Base-by-base conservation (phyloP, 2,113 vertebrate species). In the Myiagra hebetior region DNA sequence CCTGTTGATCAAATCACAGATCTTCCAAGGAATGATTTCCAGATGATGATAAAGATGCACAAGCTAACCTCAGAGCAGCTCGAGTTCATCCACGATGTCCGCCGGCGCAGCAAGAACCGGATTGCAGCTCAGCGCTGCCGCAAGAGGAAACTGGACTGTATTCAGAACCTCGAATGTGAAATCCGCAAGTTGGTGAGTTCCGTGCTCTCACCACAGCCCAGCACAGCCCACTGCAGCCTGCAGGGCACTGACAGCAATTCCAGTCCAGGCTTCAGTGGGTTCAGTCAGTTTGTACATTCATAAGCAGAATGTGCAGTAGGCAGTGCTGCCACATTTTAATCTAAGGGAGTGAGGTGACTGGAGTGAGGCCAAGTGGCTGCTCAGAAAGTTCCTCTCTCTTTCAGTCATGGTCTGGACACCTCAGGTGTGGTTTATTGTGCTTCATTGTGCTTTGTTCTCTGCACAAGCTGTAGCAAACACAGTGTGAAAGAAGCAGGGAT, bases 11-110 rank as follows among this genome's bases (percentile, higher is more conserved):
- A 99, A 98, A 99, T 99, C 99, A 99, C 99, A 95, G 99, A 99
- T 98, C 99, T 99, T 98, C 99, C 99, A 98, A 98, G 99, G 97
- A 99, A 99, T 55, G 99, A 99, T 98, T 99, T 99, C 98, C 99
- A 99, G 98, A 99, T 99, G 99, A 99, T 99, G 99, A 99, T 99
- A 95, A 99, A 99, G 98, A 99, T 99, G 99, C 99, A 99, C 99
- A 99, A 99, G 97, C 98, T 99, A 98, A 99, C 98, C 97, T 99
- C 99, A 87, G 99, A 99, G 95, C 99, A 99, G 98, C 98, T 99
- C 31, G 99, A 99, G 98, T 99, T 99, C 91, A 99, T 99, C 96
- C 99, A 99, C 0, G 99, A 99, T 2, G 98, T 99, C 93, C 98
- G 99, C 50, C 98, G 99, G 75, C 98, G 99, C 89, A 99, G 99